A percentile compares a stretch with the other conserved stretches of the same genome.
Conservation (phyloP, 2,797 vertebrate genomes). For the Galago senegalensis region DNA sequence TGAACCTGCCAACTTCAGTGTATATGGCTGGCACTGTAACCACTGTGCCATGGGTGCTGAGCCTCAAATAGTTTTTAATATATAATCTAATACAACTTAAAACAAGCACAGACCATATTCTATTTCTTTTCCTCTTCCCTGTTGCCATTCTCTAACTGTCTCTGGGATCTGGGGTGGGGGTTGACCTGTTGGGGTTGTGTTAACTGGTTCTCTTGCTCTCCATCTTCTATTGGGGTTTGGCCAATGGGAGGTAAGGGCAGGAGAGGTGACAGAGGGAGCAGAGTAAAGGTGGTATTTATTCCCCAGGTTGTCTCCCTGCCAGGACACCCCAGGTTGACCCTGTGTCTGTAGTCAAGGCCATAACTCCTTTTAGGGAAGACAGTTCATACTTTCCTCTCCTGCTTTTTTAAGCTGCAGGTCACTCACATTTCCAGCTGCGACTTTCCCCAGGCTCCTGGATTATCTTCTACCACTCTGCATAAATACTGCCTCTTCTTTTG, state of each 20-base stretch:
- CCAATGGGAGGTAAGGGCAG: neutral
- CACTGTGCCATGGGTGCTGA: no score
- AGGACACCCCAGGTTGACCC: neutral
- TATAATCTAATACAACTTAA: no score
- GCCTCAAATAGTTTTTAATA: no score
- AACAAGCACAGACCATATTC: neutral
- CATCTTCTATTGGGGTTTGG: neutral
- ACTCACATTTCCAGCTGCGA: neutral
- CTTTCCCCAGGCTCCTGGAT: neutral
- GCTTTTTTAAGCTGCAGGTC: no score
- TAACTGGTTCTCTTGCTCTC: neutral
- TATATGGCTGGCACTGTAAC: no score
- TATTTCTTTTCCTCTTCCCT: neutral
- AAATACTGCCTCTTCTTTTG: neutral
- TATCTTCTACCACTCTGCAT: neutral
- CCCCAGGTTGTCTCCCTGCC: neutral
- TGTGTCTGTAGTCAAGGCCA: neutral
- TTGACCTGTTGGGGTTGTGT: neutral
- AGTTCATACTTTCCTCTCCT: neutral
- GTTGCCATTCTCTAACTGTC: neutral
- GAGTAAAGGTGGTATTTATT: neutral
- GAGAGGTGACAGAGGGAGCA: neutral
- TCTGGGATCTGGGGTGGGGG: neutral
- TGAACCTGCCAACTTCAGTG: no score
- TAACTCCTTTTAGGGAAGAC: no score